phyloP scores from a whole-genome alignment of 2,797 vertebrate genomes.

The Momotus momota region DNA sequence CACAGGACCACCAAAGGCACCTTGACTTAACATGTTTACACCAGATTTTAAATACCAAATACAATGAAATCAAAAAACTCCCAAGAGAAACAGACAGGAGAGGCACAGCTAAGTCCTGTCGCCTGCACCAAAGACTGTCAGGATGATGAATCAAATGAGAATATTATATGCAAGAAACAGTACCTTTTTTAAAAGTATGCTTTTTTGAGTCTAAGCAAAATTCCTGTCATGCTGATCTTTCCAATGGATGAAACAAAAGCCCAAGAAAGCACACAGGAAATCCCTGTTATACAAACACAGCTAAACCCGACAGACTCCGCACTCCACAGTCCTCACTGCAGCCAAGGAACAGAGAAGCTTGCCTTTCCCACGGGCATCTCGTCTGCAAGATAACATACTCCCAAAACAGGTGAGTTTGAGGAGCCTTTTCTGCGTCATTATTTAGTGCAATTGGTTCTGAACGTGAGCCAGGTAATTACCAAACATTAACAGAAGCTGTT shows the following conservation, averaged over 20 bases:
- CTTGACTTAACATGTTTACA: fast-evolving
- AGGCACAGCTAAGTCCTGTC: not conserved
- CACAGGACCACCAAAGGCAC: not conserved
- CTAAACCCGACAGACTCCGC: not conserved
- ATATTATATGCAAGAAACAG: not conserved
- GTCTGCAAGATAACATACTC: not conserved
- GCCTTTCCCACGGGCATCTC: not conserved
- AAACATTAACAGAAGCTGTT: not conserved
- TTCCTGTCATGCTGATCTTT: not conserved
- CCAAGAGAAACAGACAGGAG: fast-evolving
- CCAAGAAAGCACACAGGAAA: not conserved
- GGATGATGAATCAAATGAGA: not conserved
- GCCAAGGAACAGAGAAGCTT: not conserved
- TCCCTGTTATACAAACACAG: not conserved
- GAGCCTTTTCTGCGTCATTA: not conserved
- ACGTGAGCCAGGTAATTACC: not conserved
- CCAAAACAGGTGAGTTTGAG: not conserved
- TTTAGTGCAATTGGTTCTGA: not conserved
- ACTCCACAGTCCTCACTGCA: not conserved
- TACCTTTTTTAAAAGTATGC: too few relatives aligned
- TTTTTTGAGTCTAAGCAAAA: not conserved
- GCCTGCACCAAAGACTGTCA: not conserved
- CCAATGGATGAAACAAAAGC: not conserved
- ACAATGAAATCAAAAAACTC: not conserved
- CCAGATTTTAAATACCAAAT: not conserved